Conservation (phyloP, 2,888 invertebrate genomes). For the Epirrhoe alternata region DNA sequence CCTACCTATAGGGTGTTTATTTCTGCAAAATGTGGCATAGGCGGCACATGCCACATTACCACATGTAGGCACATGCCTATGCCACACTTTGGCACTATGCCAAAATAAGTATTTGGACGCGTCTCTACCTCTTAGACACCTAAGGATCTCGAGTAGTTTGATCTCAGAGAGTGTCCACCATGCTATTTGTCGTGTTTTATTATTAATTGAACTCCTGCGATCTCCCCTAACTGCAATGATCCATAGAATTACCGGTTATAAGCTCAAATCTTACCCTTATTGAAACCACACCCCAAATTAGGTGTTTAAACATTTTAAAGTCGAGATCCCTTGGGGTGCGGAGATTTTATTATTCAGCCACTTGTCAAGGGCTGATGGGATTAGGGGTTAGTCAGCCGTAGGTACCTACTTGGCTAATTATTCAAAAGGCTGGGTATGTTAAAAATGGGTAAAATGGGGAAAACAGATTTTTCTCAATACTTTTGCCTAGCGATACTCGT, state of each 20-base stretch:
- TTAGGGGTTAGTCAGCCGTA: conserved; percentile 1
- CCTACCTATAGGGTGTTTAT: too few relatives aligned
- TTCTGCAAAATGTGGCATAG: too few relatives aligned
- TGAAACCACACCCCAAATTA: conserved; percentile 53
- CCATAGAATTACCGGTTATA: conserved; percentile 36
- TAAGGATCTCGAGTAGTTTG: background rate
- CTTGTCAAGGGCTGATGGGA: conserved; percentile 24
- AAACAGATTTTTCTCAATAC: too few relatives aligned
- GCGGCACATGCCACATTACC: too few relatives aligned
- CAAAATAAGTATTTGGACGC: too few relatives aligned
- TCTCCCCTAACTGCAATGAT: conserved; percentile 33
- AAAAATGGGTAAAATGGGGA: too few relatives aligned
- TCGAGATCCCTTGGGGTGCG: conserved; percentile 42
- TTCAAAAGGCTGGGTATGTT: too few relatives aligned
- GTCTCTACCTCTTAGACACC: too few relatives aligned
- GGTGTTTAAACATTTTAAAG: conserved; percentile 54
- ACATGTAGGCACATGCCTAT: too few relatives aligned
- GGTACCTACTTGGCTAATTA: background rate
- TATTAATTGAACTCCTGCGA: conserved; percentile 13
- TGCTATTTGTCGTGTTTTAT: background rate
- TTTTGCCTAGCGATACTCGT: too few relatives aligned
- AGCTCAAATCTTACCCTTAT: conserved; percentile 46
- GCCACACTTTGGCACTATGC: too few relatives aligned
- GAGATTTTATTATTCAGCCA: conserved; percentile 34
- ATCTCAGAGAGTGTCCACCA: background rate